These are phyloP conservation scores for Acanthopleura granulata DNA, from an alignment of 2,888 invertebrate genomes.

Conservation along the genomic window DNA sequence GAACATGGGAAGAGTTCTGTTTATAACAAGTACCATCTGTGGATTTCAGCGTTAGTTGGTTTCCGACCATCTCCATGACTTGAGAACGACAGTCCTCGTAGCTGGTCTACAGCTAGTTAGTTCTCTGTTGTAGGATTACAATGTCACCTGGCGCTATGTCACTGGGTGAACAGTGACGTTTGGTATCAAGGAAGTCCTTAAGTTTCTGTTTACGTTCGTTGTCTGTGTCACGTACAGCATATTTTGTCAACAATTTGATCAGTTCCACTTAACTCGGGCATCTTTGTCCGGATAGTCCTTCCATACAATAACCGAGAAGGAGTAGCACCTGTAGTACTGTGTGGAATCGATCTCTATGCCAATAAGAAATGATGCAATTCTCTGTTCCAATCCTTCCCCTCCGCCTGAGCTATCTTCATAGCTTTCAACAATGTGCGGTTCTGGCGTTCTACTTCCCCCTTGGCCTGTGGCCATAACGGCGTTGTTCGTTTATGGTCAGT, in stretches of 20 bases:
- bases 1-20: neutral
- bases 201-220: slow-evolving; percentile 20
- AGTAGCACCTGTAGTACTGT: slow-evolving; percentile 28
- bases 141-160: neutral
- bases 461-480: slow-evolving; percentile 28
- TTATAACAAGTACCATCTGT: neutral
- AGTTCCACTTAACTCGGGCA: slow-evolving; percentile 3
- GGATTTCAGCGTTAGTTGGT: neutral
- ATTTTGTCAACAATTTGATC: neutral
- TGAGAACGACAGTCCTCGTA: neutral
- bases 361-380: slow-evolving; percentile 25
- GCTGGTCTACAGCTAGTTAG: neutral
- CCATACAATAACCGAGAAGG: slow-evolving; percentile 28
- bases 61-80: neutral
- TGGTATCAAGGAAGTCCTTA: slow-evolving; percentile 22
- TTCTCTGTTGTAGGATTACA: neutral
- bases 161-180: slow-evolving; percentile 21
- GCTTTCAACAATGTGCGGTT: slow-evolving; percentile 27
- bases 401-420: slow-evolving; percentile 26
- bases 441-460: slow-evolving; percentile 28
- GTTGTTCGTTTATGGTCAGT: slow-evolving; percentile 20
- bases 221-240: slow-evolving; percentile 21
- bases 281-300: slow-evolving; percentile 27
- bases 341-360: slow-evolving; percentile 30
- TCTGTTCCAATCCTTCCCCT: slow-evolving; percentile 23